phyloP scores from a whole-genome alignment of 1,140 invertebrate genomes.

The Bombus confusus region DNA sequence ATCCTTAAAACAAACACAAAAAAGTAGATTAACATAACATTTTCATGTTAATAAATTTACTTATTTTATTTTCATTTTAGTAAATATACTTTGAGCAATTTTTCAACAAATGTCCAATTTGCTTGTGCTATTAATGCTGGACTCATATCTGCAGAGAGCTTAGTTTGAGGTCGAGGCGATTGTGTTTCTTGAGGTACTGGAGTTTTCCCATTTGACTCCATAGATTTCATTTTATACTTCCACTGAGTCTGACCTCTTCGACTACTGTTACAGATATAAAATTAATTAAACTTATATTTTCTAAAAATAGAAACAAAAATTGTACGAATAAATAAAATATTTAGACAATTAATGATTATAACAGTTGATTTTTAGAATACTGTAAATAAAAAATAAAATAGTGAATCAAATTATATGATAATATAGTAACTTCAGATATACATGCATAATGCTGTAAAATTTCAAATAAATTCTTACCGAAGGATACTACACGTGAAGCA shows the following conservation, averaged over 20 bases:
- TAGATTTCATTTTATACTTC: slow-evolving; percentile 82
- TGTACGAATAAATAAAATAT: not conserved
- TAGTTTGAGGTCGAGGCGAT: slow-evolving; percentile 81
- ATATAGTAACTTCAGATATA: not conserved
- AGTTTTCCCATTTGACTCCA: slow-evolving; percentile 78
- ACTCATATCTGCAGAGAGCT: slow-evolving; percentile 85
- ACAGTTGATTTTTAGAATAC: no score
- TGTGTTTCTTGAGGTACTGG: slow-evolving; percentile 77
- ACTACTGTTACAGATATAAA: slow-evolving; percentile 66
- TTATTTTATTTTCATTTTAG: not conserved
- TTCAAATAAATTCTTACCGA: slow-evolving; percentile 75
- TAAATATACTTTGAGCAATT: slow-evolving; percentile 92
- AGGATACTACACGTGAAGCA: slow-evolving; percentile 76
- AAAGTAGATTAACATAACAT: no score
- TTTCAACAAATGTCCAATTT: slow-evolving; percentile 99
- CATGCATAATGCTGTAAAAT: not conserved
- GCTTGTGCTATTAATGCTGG: slow-evolving; percentile 96
- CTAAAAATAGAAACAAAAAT: not conserved
- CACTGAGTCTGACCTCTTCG: slow-evolving; percentile 80
- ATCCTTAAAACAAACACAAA: slow-evolving; percentile 83
- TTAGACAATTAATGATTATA: not conserved
- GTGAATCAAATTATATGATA: not conserved
- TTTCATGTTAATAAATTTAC: not conserved
- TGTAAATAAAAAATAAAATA: not conserved
- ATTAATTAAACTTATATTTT: not conserved